phyloP scores from a whole-genome alignment of 2,888 invertebrate genomes.

The Arctia plantaginis region DNA sequence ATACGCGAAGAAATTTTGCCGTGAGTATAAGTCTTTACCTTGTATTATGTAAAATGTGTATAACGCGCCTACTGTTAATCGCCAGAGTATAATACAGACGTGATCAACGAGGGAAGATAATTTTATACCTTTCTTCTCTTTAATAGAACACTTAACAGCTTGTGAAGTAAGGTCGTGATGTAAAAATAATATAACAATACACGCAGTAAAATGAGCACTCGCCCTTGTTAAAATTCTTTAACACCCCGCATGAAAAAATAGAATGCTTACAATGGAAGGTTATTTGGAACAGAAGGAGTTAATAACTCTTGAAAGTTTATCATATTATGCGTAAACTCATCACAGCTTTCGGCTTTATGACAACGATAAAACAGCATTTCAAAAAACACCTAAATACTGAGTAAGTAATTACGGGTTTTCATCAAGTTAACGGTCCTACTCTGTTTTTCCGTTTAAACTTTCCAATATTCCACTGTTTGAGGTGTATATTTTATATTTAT shows the following conservation, averaged over 20 bases:
- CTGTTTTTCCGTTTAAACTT: background rate
- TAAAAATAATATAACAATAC: slow-evolving; percentile 41
- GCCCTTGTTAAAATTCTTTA: slow-evolving; percentile 45
- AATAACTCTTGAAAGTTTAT: background rate
- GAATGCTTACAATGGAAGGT: slow-evolving; percentile 15
- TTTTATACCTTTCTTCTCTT: slow-evolving; percentile 50
- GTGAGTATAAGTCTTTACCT: slow-evolving; percentile 3
- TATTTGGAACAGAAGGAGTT: slow-evolving; percentile 15
- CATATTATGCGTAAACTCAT: background rate
- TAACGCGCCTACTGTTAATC: slow-evolving; percentile 36
- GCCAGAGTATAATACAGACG: slow-evolving; percentile 44
- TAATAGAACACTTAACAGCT: slow-evolving; percentile 64
- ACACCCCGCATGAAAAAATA: slow-evolving; percentile 26
- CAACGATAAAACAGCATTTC: background rate
- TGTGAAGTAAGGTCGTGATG: slow-evolving; percentile 57
- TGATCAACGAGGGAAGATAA: slow-evolving; percentile 43
- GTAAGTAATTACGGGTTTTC: background rate
- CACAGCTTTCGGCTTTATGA: background rate
- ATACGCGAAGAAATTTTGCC: background rate
- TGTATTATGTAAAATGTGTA: slow-evolving; percentile 5
- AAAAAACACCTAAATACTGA: background rate
- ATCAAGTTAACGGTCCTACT: background rate
- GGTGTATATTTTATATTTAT: background rate
- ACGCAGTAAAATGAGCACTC: slow-evolving; percentile 28
- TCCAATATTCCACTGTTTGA: background rate